Evolutionary conservation across 64 coral and sea anemone genomes (phyloP).

Genomic region (Montipora cactus): DNA sequence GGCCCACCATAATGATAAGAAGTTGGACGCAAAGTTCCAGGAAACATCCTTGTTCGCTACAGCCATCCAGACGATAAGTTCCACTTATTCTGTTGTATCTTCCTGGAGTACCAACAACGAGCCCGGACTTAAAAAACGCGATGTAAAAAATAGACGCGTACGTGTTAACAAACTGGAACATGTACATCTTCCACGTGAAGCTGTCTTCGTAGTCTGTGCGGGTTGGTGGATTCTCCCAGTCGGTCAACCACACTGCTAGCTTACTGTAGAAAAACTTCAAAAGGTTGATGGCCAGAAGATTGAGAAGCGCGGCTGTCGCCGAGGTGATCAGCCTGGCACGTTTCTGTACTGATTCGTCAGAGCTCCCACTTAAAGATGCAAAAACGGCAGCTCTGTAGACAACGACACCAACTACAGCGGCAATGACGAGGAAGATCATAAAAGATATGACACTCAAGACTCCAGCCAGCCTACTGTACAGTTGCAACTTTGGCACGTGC

Average conservation of each 20-base stretch:
- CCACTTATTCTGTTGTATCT: slow-evolving; percentile 72
- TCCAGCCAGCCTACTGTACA: slow-evolving; percentile 70
- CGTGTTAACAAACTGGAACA: slow-evolving; percentile 96
- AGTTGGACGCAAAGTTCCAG: slow-evolving; percentile 69
- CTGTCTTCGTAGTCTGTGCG: slow-evolving; percentile 89
- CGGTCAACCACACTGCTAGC: slow-evolving; percentile 84
- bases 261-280: slow-evolving; percentile 85
- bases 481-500: slow-evolving; percentile 50
- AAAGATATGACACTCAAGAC: slow-evolving; percentile 75
- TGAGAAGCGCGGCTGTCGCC: slow-evolving; percentile 84
- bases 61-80: slow-evolving; percentile 43
- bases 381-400: slow-evolving; percentile 94
- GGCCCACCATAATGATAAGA: slow-evolving; percentile 76
- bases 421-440: slow-evolving; percentile 87
- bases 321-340: slow-evolving; percentile 89
- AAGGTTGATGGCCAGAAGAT: slow-evolving; percentile 86
- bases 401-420: slow-evolving; percentile 86
- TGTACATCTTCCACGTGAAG: slow-evolving; percentile 95
- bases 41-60: slow-evolving; percentile 76
- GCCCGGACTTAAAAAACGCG: slow-evolving; percentile 88
- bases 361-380: slow-evolving; percentile 72
- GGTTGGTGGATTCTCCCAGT: slow-evolving; percentile 94
- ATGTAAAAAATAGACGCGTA: slow-evolving; percentile 97
- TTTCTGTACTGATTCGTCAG: slow-evolving; percentile 33
- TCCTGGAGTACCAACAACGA: slow-evolving; percentile 82